Conservation (phyloP, 1,140 invertebrate genomes). For the Thaumatotibia leucotreta region DNA sequence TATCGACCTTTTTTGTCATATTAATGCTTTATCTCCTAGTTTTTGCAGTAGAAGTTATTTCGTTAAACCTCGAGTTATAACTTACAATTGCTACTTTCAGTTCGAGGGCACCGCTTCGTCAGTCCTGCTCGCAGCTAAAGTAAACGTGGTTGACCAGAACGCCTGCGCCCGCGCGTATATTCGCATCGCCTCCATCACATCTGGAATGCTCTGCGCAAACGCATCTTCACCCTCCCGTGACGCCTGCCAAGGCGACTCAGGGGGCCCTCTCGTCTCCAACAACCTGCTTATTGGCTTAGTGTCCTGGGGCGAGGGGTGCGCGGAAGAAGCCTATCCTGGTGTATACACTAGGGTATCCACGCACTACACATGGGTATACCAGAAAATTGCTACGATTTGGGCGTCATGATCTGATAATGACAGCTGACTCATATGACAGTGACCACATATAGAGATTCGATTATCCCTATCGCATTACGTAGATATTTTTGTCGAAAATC, state of each 20-base stretch:
- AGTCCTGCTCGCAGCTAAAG: constrained; percentile 44
- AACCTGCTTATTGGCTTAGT: constrained; percentile 79
- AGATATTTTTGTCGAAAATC: too few species aligned
- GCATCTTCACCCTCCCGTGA: constrained; percentile 62
- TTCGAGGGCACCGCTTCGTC: constrained; percentile 40
- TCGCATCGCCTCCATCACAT: constrained; percentile 38
- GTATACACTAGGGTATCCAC: constrained; percentile 86
- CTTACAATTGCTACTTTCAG: constrained; percentile 27
- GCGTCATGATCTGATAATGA: background rate
- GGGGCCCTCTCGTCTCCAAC: constrained; percentile 78
- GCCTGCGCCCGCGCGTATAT: constrained; percentile 49
- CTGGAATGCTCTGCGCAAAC: constrained; percentile 65
- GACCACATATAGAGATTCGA: too few species aligned
- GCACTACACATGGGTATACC: constrained; percentile 52
- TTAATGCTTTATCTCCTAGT: too few species aligned
- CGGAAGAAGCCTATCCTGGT: constrained; percentile 81
- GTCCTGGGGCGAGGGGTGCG: constrained; percentile 86
- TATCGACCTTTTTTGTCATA: too few species aligned
- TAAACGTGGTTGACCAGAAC: constrained; percentile 44
- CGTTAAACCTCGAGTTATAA: background rate
- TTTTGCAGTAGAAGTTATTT: too few species aligned
- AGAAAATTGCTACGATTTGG: background rate
- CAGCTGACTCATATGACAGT: too few species aligned
- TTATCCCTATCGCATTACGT: too few species aligned
- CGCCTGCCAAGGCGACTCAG: constrained; percentile 82